Percentiles rank a stretch among this genome's conserved stretches.
These are phyloP conservation scores for Sitophilus oryzae DNA, from an alignment of 1,140 invertebrate genomes.

Conservation along the genomic window DNA sequence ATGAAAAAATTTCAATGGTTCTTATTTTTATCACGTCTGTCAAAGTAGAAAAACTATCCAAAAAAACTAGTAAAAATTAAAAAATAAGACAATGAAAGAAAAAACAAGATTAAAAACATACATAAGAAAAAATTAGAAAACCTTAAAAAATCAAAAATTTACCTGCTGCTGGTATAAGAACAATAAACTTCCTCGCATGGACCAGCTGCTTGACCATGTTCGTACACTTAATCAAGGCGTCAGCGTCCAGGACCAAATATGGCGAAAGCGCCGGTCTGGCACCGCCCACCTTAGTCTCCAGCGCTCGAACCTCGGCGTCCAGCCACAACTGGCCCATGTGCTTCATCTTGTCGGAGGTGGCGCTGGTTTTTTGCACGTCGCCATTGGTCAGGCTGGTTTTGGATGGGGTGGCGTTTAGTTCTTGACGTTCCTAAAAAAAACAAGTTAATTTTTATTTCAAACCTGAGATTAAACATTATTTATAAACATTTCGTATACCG, in stretches of 20 bases:
- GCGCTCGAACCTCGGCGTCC: slow-evolving; percentile 52
- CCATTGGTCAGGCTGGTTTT: slow-evolving; percentile 15
- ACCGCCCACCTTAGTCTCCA: slow-evolving; percentile 47
- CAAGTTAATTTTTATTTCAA: too few relatives aligned
- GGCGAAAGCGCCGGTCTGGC: slow-evolving; percentile 55
- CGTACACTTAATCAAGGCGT: slow-evolving; percentile 64
- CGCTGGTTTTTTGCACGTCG: neutral
- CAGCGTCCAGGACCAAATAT: slow-evolving; percentile 69
- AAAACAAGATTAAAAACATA: neutral
- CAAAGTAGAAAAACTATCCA: too few relatives aligned
- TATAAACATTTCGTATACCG: too few relatives aligned
- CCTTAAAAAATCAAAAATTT: slow-evolving; percentile 4
- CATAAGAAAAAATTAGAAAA: neutral
- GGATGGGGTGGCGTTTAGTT: slow-evolving; percentile 2
- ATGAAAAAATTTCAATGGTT: too few relatives aligned
- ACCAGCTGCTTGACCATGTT: slow-evolving; percentile 73
- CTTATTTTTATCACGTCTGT: too few relatives aligned
- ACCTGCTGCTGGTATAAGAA: slow-evolving; percentile 76
- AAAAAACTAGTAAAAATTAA: neutral
- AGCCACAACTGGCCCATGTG: slow-evolving; percentile 53
- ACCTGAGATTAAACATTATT: too few relatives aligned
- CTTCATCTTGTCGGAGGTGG: slow-evolving; percentile 43
- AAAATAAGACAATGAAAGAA: neutral
- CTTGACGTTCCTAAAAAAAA: slow-evolving; percentile 20
- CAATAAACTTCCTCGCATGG: slow-evolving; percentile 66